Percentiles rank a stretch among this genome's conserved stretches.
Evolutionary conservation across 2,797 vertebrate genomes (phyloP).

Genomic region (Gambelia wislizenii): DNA sequence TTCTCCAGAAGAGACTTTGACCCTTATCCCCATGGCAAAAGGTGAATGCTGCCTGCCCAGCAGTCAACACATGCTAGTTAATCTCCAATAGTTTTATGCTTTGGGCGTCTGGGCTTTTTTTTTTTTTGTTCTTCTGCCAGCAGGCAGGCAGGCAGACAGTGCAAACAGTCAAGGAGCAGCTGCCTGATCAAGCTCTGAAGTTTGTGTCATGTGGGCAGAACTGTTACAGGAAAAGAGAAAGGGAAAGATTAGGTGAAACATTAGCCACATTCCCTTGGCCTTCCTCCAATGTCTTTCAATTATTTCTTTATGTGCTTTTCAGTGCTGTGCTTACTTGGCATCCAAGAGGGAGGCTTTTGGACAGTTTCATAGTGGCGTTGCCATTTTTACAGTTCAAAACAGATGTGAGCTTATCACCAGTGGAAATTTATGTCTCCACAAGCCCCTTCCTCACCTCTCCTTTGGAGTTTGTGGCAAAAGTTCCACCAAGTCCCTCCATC

Average conservation of each 20-base stretch:
- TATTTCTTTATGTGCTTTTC: constrained; percentile 79
- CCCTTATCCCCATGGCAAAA: rapidly evolving
- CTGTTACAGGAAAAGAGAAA: constrained; percentile 36
- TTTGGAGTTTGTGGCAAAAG: constrained; percentile 58
- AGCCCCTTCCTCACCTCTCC: constrained; percentile 58
- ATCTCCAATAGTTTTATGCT: constrained; percentile 18
- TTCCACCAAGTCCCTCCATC: constrained; percentile 67
- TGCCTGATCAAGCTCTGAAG: constrained; percentile 45
- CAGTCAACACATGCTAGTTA: rapidly evolving
- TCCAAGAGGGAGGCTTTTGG: constrained; percentile 64
- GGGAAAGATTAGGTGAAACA: constrained; percentile 79
- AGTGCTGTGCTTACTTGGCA: constrained; percentile 72
- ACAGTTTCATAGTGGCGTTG: constrained; percentile 76
- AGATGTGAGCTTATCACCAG: constrained; percentile 71
- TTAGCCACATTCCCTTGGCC: constrained; percentile 77
- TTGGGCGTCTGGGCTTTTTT: constrained; percentile 40
- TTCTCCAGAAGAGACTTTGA: background rate
- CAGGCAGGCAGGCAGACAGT: constrained; percentile 53
- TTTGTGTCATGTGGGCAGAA: constrained; percentile 53
- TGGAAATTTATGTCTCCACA: constrained; percentile 68
- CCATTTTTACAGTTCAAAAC: constrained; percentile 74
- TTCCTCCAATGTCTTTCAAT: constrained; percentile 76
- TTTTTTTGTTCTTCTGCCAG: constrained; percentile 58
- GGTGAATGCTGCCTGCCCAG: rapidly evolving
- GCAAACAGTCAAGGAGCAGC: constrained; percentile 64